Base-by-base conservation (phyloP, 2,888 invertebrate species). In the Frankliniella intonsa region DNA sequence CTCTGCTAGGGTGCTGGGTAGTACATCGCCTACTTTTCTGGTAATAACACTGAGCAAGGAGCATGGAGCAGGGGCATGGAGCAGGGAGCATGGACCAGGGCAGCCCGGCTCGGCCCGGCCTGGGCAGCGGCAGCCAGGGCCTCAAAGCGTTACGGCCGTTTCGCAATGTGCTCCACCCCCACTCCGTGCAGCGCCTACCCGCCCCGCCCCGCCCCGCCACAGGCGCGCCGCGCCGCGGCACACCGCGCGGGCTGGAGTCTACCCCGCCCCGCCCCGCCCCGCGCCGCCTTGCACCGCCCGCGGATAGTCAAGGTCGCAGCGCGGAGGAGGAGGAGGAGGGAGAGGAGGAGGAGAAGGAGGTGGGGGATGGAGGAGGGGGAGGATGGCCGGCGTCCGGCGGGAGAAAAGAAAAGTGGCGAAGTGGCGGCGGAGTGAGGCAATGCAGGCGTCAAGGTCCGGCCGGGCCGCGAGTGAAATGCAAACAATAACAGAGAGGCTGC, bases 91-190 rank as follows among this genome's bases (percentile, higher is more conserved):
- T 38, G 38, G 38, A 38, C 3, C 38, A 38, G 5, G 38, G 38
- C 38, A 38, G n/a, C n/a, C n/a, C 38, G 38, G 38, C 38, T n/a
- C n/a, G n/a, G 38, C 38, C 38, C n/a, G n/a, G n/a, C n/a, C n/a
- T n/a, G 38, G 38, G 3, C 38, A 38, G 38, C 38, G 38, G 38
- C 38, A 38, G 38, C 38, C 38, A 12, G 69, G 69, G 25, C 69
- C 69, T 76, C 69, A 76, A 76, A 76, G 69, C 69, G 25, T 25
- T 76, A 25, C 69, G 69, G 69, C 12, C 25, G 25, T 76, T 22
- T 25, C 69, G 69, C 69, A 76, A 76, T 25, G 25, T 9, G 10
- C 69, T 25, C 22, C 55, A 55, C 55, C 55, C 55, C 55, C 55
- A 55, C 55, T 38, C 55, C 17, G 55, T 55, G 17, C 55, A 19